Evolutionary conservation across 2,797 vertebrate genomes (phyloP).

Genomic region (Sparidentex hasta): DNA sequence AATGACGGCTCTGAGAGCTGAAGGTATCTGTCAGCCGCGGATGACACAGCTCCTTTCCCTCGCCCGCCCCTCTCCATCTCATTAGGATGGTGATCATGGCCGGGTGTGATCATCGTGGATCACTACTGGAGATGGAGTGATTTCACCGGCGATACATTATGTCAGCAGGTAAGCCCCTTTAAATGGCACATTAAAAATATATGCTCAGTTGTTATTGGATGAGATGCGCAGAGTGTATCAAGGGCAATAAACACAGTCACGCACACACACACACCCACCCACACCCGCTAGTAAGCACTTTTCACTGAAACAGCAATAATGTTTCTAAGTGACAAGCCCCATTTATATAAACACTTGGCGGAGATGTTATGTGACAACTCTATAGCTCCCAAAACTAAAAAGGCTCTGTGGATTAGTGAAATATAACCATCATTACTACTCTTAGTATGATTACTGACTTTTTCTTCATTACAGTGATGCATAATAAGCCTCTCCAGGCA

Average conservation of each 20-base stretch:
- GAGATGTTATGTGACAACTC: conserved; percentile 12
- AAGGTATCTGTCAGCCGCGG: background rate
- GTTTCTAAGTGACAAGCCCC: conserved; percentile 20
- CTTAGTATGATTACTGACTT: conserved; percentile 23
- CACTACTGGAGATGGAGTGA: background rate
- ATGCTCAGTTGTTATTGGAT: background rate
- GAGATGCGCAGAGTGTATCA: background rate
- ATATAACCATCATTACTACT: conserved; percentile 33
- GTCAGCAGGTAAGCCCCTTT: conserved; percentile 30
- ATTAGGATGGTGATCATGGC: conserved; percentile 24
- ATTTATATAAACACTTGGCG: conserved; percentile 31
- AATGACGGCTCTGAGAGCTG: conserved; percentile 14
- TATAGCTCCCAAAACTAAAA: conserved; percentile 10
- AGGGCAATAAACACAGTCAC: background rate
- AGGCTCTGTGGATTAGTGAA: conserved; percentile 18
- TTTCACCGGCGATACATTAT: conserved; percentile 9
- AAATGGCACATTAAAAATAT: background rate
- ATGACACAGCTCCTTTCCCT: conserved; percentile 18
- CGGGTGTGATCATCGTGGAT: conserved; percentile 22
- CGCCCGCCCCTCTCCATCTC: background rate
- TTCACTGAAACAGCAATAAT: conserved; percentile 17
- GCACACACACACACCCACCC: too few species aligned
- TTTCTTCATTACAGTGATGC: conserved; percentile 16
- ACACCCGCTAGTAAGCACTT: background rate
- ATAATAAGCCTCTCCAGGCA: conserved; percentile 17